A percentile compares a stretch with the other conserved stretches of the same genome.
Evolutionary conservation across 2,888 invertebrate species (phyloP).

Genomic region (Metacarcinus magister): DNA sequence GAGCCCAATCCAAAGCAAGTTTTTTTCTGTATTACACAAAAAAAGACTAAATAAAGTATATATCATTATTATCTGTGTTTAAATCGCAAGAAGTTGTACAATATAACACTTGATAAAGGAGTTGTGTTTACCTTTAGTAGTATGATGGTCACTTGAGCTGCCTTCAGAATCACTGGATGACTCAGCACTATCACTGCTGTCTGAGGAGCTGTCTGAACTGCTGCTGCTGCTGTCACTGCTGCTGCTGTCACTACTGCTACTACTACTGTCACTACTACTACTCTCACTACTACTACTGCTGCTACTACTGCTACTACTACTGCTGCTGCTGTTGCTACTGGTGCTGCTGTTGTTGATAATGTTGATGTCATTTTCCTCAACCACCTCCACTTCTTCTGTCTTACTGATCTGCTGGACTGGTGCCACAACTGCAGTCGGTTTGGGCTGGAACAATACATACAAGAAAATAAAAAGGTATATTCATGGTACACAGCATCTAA

Average conservation of each 20-base stretch:
- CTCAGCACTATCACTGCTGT: slow-evolving; percentile 27
- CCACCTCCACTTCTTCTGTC: slow-evolving; percentile 73
- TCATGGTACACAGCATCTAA: background rate
- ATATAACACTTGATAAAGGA: background rate
- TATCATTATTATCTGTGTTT: too few species aligned
- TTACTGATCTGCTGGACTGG: slow-evolving; percentile 80
- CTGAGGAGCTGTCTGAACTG: slow-evolving; percentile 67
- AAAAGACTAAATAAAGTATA: too few species aligned
- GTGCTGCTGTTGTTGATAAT: slow-evolving; percentile 62
- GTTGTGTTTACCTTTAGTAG: background rate
- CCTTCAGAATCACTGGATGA: slow-evolving; percentile 42
- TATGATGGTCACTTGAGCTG: background rate
- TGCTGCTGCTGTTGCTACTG: slow-evolving; percentile 64
- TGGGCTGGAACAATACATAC: slow-evolving; percentile 86
- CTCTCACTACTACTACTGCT: slow-evolving; percentile 69
- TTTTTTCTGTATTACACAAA: too few species aligned
- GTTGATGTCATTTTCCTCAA: slow-evolving; percentile 52
- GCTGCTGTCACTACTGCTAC: background rate
- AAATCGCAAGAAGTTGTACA: too few species aligned
- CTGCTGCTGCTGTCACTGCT: slow-evolving; percentile 38
- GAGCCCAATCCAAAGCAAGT: too few species aligned
- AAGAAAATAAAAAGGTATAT: background rate
- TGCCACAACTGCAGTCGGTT: slow-evolving; percentile 83
- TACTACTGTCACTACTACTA: background rate
- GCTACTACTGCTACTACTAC: slow-evolving; percentile 74